Conservation (phyloP, 2,888 invertebrate species). For the Taenaris catops region DNA sequence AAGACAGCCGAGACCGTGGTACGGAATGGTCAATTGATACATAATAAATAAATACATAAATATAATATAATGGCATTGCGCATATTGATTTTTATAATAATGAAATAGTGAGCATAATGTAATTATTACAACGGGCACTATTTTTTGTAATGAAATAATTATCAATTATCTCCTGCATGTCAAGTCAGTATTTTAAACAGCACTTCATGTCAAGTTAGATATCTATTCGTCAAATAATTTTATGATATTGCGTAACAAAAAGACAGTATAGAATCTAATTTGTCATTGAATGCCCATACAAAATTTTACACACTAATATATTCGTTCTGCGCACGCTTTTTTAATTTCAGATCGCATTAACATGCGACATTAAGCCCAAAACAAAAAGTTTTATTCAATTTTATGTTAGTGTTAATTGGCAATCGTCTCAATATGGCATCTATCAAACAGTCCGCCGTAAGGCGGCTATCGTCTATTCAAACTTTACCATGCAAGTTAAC, state of each 20-base stretch:
- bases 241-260: not conserved
- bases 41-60: conserved; percentile 25
- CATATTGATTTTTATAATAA: conserved; percentile 11
- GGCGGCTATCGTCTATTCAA: too few species aligned
- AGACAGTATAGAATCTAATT: not conserved
- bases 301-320: not conserved
- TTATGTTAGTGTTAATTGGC: too few species aligned
- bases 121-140: not conserved
- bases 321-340: conserved; percentile 4
- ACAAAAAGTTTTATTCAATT: too few species aligned
- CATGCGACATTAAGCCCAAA: too few species aligned
- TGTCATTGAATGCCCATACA: not conserved
- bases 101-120: conserved; percentile 8
- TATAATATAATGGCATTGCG: conserved; percentile 22
- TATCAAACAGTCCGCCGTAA: too few species aligned
- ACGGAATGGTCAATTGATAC: conserved; percentile 37
- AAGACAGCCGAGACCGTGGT: conserved; percentile 54
- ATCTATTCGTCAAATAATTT: not conserved
- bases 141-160: conserved; percentile 3
- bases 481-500: too few species aligned
- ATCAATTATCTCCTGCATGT: conserved; percentile 42
- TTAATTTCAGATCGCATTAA: conserved; percentile 5
- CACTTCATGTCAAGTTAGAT: conserved; percentile 1
- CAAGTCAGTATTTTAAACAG: conserved; percentile 48
- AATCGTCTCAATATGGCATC: too few species aligned